Percentiles rank a stretch among this genome's conserved stretches.
Conservation (phyloP, 2,888 invertebrate genomes). For the Yponomeuta sedellus region DNA sequence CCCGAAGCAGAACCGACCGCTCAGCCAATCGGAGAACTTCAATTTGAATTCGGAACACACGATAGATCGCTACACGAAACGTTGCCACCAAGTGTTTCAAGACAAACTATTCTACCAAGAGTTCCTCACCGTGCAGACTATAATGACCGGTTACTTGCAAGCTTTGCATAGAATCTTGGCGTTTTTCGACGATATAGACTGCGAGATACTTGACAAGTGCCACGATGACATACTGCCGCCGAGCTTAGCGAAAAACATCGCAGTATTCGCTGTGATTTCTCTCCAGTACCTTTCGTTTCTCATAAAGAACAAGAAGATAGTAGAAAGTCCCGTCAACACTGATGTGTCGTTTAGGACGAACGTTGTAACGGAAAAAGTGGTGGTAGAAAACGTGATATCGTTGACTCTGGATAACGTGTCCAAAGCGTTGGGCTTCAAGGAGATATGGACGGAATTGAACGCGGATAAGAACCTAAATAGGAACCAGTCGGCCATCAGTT, state of each 20-base stretch:
- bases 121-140: slow-evolving; percentile 54
- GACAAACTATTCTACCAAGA: slow-evolving; percentile 69
- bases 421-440: slow-evolving; percentile 50
- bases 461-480: slow-evolving; percentile 57
- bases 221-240: slow-evolving; percentile 53
- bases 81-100: slow-evolving; percentile 70
- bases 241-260: slow-evolving; percentile 50
- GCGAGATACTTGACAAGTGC: slow-evolving; percentile 63
- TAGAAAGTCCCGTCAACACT: slow-evolving; percentile 57
- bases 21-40: slow-evolving; percentile 69
- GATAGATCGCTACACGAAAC: slow-evolving; percentile 62
- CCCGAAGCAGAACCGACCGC: slow-evolving; percentile 64
- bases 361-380: slow-evolving; percentile 48
- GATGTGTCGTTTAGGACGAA: slow-evolving; percentile 58
- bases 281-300: slow-evolving; percentile 67
- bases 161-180: slow-evolving; percentile 43
- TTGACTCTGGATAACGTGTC: slow-evolving; percentile 57
- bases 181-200: slow-evolving; percentile 55
- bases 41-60: slow-evolving; percentile 59
- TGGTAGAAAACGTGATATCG: slow-evolving; percentile 56
- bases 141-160: slow-evolving; percentile 51
- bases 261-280: slow-evolving; percentile 61
- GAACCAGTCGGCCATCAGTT: slow-evolving; percentile 66
- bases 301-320: slow-evolving; percentile 68
- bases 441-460: slow-evolving; percentile 65